Conservation (phyloP, 2,113 vertebrate genomes). For the Petaurus breviceps region DNA sequence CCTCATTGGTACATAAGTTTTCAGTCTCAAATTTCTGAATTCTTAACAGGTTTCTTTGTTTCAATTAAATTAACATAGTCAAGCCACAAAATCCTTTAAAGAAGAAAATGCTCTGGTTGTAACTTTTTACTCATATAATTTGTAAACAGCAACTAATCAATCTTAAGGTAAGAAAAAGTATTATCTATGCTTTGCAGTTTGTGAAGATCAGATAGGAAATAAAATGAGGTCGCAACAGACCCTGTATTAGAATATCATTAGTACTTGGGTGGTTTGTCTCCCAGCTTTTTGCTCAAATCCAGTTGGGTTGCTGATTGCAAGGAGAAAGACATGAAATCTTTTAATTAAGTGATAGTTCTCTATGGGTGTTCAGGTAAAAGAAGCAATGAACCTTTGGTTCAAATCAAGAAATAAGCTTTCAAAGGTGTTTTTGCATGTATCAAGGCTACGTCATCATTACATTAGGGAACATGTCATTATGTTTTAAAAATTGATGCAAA, state of each 20-base stretch:
- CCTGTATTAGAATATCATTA: constrained; percentile 10
- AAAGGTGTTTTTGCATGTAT: constrained; percentile 59
- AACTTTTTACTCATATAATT: no score
- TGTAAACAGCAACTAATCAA: not conserved
- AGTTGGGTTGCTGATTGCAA: constrained; percentile 60
- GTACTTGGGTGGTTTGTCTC: not conserved
- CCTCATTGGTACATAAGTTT: no score
- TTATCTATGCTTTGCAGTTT: not conserved
- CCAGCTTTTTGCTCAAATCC: constrained; percentile 53
- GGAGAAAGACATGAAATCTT: not conserved
- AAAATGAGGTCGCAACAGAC: not conserved
- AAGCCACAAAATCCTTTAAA: no score
- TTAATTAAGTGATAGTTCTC: constrained; percentile 62
- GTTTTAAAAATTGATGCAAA: constrained; percentile 66
- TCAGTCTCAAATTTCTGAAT: no score
- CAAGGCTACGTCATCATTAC: constrained; percentile 31
- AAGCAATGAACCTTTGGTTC: constrained; percentile 41
- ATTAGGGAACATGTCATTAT: constrained; percentile 61
- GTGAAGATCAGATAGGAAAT: not conserved
- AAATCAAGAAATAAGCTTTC: not conserved
- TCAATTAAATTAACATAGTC: no score
- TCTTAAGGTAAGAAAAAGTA: constrained; percentile 5
- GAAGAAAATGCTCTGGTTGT: no score
- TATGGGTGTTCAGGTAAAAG: constrained; percentile 65
- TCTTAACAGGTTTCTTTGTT: no score